These are phyloP conservation scores for Brienomyrus brachyistius DNA, from an alignment of 2,113 vertebrate species.

Conservation along the genomic window DNA sequence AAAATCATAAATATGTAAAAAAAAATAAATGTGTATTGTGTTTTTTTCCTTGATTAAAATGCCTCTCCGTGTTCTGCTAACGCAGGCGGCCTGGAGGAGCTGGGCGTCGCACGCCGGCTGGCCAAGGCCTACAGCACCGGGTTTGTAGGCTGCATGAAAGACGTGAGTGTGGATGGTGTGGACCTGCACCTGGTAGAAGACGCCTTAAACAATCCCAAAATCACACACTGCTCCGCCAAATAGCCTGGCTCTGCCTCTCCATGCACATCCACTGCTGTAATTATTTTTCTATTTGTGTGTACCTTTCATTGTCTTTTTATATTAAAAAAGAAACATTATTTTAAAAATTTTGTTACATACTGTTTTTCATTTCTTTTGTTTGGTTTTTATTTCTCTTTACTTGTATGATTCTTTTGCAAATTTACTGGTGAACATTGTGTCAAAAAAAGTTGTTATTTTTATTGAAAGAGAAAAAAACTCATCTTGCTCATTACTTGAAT, in stretches of 20 bases:
- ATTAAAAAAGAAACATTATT: conserved; percentile 44
- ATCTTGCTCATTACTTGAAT: conserved; percentile 61
- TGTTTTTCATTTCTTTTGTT: conserved; percentile 27
- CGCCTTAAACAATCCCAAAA: conserved; percentile 78
- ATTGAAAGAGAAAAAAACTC: conserved; percentile 41
- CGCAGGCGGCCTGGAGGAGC: conserved; percentile 81
- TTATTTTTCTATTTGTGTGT: conserved; percentile 99
- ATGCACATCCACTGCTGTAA: conserved; percentile 79
- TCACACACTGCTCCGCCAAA: conserved; percentile 80
- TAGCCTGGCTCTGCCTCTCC: conserved; percentile 55
- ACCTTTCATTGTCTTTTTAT: conserved; percentile 92
- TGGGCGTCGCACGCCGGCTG: conserved; percentile 63
- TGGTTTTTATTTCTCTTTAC: conserved; percentile 40
- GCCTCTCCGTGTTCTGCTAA: not conserved
- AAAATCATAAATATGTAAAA: not conserved
- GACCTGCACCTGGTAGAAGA: conserved; percentile 89
- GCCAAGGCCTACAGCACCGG: conserved; percentile 91
- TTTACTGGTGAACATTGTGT: conserved; percentile 29
- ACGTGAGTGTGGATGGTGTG: conserved; percentile 77
- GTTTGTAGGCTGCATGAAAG: conserved; percentile 83
- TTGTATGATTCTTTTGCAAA: conserved; percentile 21
- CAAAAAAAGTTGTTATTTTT: conserved; percentile 35
- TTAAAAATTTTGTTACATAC: conserved; percentile 9
- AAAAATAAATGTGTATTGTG: not conserved
- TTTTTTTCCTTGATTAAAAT: not conserved